Evolutionary conservation across 2,113 vertebrate genomes (phyloP), one percentile per base, ranked within the genome.

Genomic region (Scomber colias): DNA sequence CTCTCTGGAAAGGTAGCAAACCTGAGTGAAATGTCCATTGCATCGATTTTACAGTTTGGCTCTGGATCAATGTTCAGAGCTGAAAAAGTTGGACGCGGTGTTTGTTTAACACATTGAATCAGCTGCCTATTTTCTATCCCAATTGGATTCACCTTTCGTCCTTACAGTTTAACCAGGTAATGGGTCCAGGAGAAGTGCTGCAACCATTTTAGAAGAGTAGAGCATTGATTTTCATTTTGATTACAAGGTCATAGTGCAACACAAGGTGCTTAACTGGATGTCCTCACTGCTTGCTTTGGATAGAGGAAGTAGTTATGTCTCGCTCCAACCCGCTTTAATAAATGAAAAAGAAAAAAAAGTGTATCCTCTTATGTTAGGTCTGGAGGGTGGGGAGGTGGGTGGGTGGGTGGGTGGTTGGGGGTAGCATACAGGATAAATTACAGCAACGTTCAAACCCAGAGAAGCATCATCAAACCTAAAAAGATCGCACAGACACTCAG

Each of bases 11-110:
- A 90, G 90, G 83, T 88, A 91, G 84, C 79, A 82, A 90, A 93
- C 92, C 91, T 93, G 92, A 94, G 93, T 91, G 88, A 91, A 92
- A 90, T 85, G 92, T 92, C 90, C 82, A 88, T 91, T 21, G 62
- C 89, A 88, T 89, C 27, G 87, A 93, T 87, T 92, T 89, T 84
- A 89, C 81, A 90, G 81, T 90, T 89, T 81, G 81, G 78, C 80
- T 92, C 80, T 24, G 68, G 76, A 81, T 89, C 65, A 16, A 92
- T 90, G 67, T 63, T 87, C 82, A 24, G 60, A 83, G 82, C 76
- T 69, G 87, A 72, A 83, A 85, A 89, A 89, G 81, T 85, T 90
- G 85, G 59, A 70, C 27, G 27, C 59, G 4, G 27, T 77, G 72
- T 89, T 92, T 86, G 30, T 79, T 81, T 77, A 81, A 78, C 67